Evolutionary conservation across 2,113 vertebrate genomes (phyloP).

Genomic region (Furnarius figulus): DNA sequence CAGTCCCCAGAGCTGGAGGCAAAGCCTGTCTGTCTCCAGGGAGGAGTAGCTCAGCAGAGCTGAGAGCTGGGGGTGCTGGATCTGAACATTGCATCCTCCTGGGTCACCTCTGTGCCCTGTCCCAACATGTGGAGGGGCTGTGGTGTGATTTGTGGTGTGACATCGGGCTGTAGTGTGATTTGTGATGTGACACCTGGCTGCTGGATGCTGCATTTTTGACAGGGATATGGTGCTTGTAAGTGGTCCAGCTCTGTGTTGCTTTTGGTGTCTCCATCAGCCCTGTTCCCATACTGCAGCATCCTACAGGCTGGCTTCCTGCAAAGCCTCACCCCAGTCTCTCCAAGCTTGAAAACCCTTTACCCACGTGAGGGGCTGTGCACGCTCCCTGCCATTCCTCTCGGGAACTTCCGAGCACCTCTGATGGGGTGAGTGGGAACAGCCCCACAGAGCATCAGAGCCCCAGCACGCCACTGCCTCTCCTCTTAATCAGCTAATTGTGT

Average conservation of each 20-base stretch:
- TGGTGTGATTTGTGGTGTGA: not conserved
- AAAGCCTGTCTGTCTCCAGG: not conserved
- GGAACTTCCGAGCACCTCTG: not conserved
- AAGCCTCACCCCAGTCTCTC: not conserved
- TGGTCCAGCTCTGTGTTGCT: not conserved
- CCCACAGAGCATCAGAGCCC: not conserved
- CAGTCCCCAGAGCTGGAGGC: not conserved
- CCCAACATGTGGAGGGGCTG: rapidly evolving
- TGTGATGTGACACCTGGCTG: not conserved
- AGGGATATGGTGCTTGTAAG: not conserved
- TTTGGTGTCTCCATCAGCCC: not conserved
- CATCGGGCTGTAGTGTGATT: not conserved
- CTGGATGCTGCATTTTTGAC: not conserved
- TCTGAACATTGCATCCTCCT: not conserved
- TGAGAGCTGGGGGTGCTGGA: not conserved
- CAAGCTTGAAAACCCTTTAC: not conserved
- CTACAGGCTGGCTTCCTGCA: not conserved
- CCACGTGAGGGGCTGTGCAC: not conserved
- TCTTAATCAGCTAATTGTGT: constrained; percentile 62
- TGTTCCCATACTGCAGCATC: not conserved
- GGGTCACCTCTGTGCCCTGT: not conserved
- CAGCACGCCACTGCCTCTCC: not conserved
- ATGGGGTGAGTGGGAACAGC: not conserved
- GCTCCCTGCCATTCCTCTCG: not conserved
- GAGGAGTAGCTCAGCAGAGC: not conserved